phyloP scores from a whole-genome alignment of 2,113 vertebrate species.

The Micronisus gabar region DNA sequence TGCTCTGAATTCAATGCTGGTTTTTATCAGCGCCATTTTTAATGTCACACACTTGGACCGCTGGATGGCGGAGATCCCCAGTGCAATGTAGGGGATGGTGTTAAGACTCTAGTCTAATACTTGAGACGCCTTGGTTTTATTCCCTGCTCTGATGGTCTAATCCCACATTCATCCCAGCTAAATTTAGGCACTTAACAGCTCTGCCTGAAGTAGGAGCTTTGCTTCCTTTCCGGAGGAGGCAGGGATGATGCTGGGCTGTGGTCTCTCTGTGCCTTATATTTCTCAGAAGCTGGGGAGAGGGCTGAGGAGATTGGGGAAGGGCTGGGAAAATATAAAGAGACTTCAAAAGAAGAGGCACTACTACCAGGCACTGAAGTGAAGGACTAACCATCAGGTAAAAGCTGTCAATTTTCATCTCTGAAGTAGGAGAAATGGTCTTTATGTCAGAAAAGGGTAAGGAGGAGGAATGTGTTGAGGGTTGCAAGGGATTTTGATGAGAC shows the following conservation, averaged over 20 bases:
- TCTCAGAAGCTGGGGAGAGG: not conserved
- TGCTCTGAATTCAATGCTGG: not conserved
- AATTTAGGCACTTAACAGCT: slow-evolving; percentile 47
- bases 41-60: not conserved
- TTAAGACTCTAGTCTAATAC: not conserved
- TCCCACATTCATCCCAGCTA: slow-evolving; percentile 47
- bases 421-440: not conserved
- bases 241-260: not conserved
- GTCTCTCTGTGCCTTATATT: not conserved
- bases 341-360: not conserved
- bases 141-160: slow-evolving; percentile 28
- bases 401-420: not conserved
- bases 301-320: not conserved
- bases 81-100: not conserved
- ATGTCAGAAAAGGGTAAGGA: not conserved
- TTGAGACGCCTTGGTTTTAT: not conserved
- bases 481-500: not conserved
- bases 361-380: not conserved
- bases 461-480: not conserved
- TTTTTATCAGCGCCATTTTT: not conserved
- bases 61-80: not conserved
- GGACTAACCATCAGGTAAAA: slow-evolving; percentile 28
- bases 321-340: not conserved
- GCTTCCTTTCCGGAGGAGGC: not conserved
- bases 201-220: slow-evolving; percentile 14